Conservation (phyloP, 2,113 vertebrate genomes). For the Gallinago media region DNA sequence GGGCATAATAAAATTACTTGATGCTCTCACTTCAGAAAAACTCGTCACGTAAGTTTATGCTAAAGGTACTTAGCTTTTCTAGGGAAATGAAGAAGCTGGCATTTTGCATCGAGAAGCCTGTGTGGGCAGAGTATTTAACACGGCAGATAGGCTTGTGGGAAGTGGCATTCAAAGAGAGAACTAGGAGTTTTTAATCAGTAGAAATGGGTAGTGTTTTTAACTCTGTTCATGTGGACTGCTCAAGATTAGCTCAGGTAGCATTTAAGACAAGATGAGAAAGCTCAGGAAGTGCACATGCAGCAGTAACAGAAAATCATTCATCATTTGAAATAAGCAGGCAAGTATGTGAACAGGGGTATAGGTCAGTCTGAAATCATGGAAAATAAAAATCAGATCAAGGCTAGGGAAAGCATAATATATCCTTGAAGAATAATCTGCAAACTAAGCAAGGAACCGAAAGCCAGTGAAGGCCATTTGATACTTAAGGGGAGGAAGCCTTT, state of each 20-base stretch:
- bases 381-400: background rate
- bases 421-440: background rate
- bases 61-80: background rate
- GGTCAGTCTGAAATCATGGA: background rate
- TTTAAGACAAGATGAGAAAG: constrained; percentile 7
- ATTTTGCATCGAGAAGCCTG: constrained; percentile 32
- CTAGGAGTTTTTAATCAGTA: constrained; percentile 39
- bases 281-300: background rate
- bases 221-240: constrained; percentile 3
- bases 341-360: background rate
- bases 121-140: constrained; percentile 50
- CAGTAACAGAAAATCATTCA: background rate
- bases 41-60: background rate
- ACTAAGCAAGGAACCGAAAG: background rate
- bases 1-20: background rate
- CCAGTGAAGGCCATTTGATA: background rate
- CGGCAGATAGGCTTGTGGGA: constrained; percentile 58
- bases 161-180: constrained; percentile 50
- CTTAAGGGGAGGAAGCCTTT: background rate
- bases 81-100: constrained; percentile 24
- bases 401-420: background rate
- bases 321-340: background rate
- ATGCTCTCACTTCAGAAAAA: background rate
- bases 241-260: constrained; percentile 23
- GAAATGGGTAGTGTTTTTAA: constrained; percentile 6